Percentiles rank a stretch among this genome's conserved stretches.
Evolutionary conservation across 1,140 invertebrate genomes (phyloP).

Genomic region (Pogonomyrmex californicus): DNA sequence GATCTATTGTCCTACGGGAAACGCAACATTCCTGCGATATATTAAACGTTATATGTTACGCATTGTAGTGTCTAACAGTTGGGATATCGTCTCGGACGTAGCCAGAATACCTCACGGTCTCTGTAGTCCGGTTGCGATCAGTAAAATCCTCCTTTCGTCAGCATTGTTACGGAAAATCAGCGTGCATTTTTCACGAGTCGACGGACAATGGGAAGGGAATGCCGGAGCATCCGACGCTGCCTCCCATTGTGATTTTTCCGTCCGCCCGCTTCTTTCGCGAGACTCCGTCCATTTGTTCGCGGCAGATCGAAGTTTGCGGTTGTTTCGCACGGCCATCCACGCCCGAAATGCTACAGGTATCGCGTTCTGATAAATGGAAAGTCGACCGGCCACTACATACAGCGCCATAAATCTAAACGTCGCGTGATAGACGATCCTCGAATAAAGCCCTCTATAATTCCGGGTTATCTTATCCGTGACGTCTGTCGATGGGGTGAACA

Average conservation of each 20-base stretch:
- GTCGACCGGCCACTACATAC: slow-evolving; percentile 58
- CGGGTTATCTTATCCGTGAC: slow-evolving; percentile 61
- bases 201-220: slow-evolving; percentile 70
- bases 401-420: slow-evolving; percentile 69
- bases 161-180: slow-evolving; percentile 78
- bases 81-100: slow-evolving; percentile 35
- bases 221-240: slow-evolving; percentile 57
- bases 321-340: slow-evolving; percentile 70
- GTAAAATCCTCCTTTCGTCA: slow-evolving; percentile 75
- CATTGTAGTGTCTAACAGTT: slow-evolving; percentile 33
- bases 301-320: slow-evolving; percentile 75
- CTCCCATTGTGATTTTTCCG: slow-evolving; percentile 75
- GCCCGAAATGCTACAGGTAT: slow-evolving; percentile 71
- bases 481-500: slow-evolving; percentile 64
- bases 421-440: slow-evolving; percentile 65
- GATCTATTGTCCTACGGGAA: neutral
- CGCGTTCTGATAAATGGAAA: slow-evolving; percentile 74
- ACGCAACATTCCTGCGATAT: neutral
- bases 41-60: slow-evolving; percentile 8
- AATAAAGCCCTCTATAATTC: slow-evolving; percentile 72
- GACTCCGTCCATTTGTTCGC: slow-evolving; percentile 76
- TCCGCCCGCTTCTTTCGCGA: slow-evolving; percentile 69
- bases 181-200: slow-evolving; percentile 77
- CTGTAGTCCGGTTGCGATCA: slow-evolving; percentile 68
- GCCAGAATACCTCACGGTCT: slow-evolving; percentile 63